A percentile compares a stretch with the other conserved stretches of the same genome.
These are phyloP conservation scores for Myripristis jacobus DNA, from an alignment of 2,797 vertebrate genomes.

Conservation along the genomic window DNA sequence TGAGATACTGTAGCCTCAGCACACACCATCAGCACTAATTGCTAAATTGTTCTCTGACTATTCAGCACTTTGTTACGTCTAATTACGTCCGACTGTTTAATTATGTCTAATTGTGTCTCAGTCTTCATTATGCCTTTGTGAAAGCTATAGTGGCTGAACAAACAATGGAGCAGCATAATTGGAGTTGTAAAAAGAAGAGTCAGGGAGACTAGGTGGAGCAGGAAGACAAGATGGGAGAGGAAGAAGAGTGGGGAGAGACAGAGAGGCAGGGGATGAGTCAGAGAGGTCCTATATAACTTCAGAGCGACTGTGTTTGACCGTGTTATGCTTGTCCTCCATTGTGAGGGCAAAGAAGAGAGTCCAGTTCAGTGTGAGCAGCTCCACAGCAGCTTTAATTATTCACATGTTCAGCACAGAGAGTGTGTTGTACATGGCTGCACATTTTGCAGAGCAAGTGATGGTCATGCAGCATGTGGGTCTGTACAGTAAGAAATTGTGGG, in stretches of 20 bases:
- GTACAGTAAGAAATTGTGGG: too few relatives aligned
- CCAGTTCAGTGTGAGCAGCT: slow-evolving; percentile 20
- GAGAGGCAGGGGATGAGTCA: not conserved
- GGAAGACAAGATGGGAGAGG: not conserved
- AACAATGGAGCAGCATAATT: slow-evolving; percentile 13
- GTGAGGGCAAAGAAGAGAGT: slow-evolving; percentile 12
- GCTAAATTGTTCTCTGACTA: not conserved
- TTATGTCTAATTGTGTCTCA: not conserved
- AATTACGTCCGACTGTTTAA: not conserved
- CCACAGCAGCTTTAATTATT: slow-evolving; percentile 42
- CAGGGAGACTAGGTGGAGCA: not conserved
- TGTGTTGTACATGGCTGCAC: too few relatives aligned
- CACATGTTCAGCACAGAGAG: slow-evolving; percentile 8
- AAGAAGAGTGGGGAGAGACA: too few relatives aligned
- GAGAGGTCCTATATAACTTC: slow-evolving; percentile 24
- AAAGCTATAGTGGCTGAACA: not conserved
- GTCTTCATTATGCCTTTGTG: not conserved
- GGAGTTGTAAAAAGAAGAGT: not conserved
- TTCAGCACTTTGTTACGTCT: not conserved
- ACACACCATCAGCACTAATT: not conserved
- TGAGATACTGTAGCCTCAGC: not conserved
- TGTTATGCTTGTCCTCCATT: slow-evolving; percentile 18
- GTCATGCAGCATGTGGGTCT: too few relatives aligned
- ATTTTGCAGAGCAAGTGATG: slow-evolving; percentile 14
- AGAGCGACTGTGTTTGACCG: slow-evolving; percentile 12